Evolutionary conservation across 2,797 vertebrate species (phyloP).

Genomic region (Neosilurus hyrtlii): DNA sequence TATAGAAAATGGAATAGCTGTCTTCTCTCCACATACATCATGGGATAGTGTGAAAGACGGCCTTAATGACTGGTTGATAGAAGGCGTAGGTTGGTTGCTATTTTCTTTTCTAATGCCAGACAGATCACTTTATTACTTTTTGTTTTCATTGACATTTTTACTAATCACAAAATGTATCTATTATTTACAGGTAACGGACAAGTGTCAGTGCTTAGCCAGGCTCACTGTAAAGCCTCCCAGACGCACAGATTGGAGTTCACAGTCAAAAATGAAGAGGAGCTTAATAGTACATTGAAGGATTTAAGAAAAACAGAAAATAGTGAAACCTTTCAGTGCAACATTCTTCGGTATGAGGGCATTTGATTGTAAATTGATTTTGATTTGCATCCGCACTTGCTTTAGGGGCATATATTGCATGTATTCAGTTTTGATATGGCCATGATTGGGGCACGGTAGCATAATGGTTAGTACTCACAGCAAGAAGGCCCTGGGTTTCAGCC

Average conservation of each 20-base stretch:
- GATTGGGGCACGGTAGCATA: neutral
- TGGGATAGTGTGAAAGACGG: slow-evolving; percentile 85
- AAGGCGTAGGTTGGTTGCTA: slow-evolving; percentile 82
- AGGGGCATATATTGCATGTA: neutral
- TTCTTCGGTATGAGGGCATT: slow-evolving; percentile 20
- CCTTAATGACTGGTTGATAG: slow-evolving; percentile 87
- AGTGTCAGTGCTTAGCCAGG: slow-evolving; percentile 72
- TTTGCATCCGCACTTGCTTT: neutral
- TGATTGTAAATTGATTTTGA: neutral
- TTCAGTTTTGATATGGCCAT: neutral
- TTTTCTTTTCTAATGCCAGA: slow-evolving; percentile 9
- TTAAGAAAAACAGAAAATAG: slow-evolving; percentile 68
- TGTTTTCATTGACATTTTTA: neutral
- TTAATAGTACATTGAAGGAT: slow-evolving; percentile 68
- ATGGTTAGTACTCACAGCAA: too few relatives aligned
- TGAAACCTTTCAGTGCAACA: slow-evolving; percentile 26
- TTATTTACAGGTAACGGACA: slow-evolving; percentile 68
- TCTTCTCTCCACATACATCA: slow-evolving; percentile 94
- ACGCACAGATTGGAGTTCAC: slow-evolving; percentile 82
- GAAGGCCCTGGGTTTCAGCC: too few relatives aligned
- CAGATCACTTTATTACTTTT: too few relatives aligned
- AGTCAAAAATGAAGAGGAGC: slow-evolving; percentile 60
- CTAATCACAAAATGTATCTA: neutral
- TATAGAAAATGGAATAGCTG: slow-evolving; percentile 80
- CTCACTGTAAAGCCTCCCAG: slow-evolving; percentile 50